Base-by-base conservation (phyloP, 2,113 vertebrate genomes). In the Perccottus glenii region DNA sequence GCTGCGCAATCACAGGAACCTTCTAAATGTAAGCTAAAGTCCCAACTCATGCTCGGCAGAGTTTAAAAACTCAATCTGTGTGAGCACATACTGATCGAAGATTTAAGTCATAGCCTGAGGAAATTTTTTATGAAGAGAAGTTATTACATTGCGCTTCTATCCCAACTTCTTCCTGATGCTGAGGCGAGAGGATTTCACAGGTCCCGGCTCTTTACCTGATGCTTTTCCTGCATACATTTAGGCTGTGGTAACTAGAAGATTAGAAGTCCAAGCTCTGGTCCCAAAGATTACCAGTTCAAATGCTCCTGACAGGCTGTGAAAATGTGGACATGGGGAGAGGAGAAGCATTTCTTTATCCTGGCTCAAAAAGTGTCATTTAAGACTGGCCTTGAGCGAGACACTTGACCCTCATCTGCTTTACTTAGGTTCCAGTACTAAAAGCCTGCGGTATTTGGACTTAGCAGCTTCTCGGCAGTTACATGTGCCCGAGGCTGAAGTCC, bases 91-190 rank as follows among this genome's bases (percentile, higher is more conserved):
- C 61, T 53, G 53, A 73, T 52, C 11, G 36, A 43, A 75, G 80
- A 81, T 82, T 86, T 76, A 87, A 77, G 53, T 42, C 47, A 55
- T 4, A 10, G 67, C 70, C 62, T 5, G 6, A 67, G 60, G 71
- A 77, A 42, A 73, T 66, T 73, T 80, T 83, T 83, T 77, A 75
- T 78, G 61, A 80, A 58, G 61, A 70, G 72, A 81, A 66, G 75
- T 85, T 83, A 86, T 82, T 80, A 76, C 73, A 68, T 75, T 60
- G 62, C 67, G 45, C 55, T 56, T 82, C 72, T 62, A 56, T 73
- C 68, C 65, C 63, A 68, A 67, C 46, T 76, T 72, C 51, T 71
- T 32, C 46, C 45, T 56, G 65, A 40, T 69, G 65, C 76, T 57
- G 73, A 67, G 74, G 51, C 19, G 4, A 61, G 64, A 61, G 56